These are phyloP conservation scores for Metopolophium dirhodum DNA, from an alignment of 1,140 invertebrate genomes.

Conservation along the genomic window DNA sequence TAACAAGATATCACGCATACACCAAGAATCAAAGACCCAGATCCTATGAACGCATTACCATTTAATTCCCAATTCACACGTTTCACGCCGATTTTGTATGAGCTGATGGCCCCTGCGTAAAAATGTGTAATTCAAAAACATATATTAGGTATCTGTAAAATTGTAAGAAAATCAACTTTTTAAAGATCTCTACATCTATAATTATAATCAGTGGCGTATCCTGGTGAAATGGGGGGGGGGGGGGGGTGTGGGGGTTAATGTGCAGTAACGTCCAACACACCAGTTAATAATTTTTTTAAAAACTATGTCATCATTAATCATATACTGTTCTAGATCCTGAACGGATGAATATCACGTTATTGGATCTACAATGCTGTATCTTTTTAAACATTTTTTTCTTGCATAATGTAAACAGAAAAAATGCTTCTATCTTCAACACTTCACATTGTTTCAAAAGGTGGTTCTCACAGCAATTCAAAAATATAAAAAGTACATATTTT, in stretches of 20 bases:
- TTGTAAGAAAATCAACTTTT: background rate
- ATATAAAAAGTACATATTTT: no score
- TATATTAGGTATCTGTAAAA: background rate
- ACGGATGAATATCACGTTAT: background rate
- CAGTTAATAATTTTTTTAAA: background rate
- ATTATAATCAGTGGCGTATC: background rate
- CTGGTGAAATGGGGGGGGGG: no score
- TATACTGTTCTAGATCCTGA: background rate
- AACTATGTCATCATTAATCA: background rate
- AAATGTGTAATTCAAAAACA: background rate
- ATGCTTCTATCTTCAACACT: no score
- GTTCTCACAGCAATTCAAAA: no score
- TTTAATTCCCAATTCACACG: conserved; percentile 48
- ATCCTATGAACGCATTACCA: conserved; percentile 41
- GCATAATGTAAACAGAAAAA: no score
- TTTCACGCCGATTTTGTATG: conserved; percentile 46
- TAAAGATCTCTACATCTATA: background rate
- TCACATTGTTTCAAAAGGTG: no score
- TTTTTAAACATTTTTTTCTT: no score
- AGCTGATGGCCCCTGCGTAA: background rate
- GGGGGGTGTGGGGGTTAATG: no score
- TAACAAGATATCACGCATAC: conserved; percentile 23
- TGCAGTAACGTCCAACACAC: background rate
- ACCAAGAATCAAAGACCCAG: conserved; percentile 28
- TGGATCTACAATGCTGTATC: no score